Percentiles rank a stretch among this genome's conserved stretches.
Conservation (phyloP, 1,140 invertebrate genomes). For the Palaemon carinicauda region DNA sequence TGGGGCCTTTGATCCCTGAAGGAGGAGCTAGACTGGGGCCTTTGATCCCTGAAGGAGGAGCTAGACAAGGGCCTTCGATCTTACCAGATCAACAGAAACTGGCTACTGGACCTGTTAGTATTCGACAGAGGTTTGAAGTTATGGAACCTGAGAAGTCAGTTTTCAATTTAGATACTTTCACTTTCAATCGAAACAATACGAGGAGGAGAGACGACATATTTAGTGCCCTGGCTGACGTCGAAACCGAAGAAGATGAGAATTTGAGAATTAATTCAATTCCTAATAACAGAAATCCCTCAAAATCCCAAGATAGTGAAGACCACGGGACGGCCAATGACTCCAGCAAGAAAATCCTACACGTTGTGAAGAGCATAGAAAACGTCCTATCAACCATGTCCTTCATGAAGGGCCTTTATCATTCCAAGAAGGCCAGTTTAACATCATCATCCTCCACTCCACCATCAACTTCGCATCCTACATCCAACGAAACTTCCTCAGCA, state of each 20-base stretch:
- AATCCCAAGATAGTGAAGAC: background rate
- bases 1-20: background rate
- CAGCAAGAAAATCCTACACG: conserved; percentile 23
- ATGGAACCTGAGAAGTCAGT: background rate
- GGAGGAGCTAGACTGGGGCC: background rate
- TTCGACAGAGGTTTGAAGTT: background rate
- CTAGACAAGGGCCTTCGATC: background rate
- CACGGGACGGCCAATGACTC: background rate
- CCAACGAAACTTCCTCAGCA: background rate
- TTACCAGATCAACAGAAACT: background rate
- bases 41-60: background rate
- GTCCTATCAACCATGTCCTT: background rate
- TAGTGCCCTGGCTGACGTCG: conserved; percentile 34
- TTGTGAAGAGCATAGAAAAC: conserved; percentile 11
- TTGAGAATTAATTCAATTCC: background rate
- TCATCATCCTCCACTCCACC: background rate
- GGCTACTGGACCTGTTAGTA: too few species aligned
- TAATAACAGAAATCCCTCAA: background rate
- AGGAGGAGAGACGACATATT: conserved; percentile 36
- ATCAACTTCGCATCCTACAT: background rate
- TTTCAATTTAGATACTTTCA: conserved; percentile 40
- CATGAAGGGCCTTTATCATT: conserved; percentile 5
- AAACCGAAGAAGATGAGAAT: background rate
- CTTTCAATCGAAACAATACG: conserved; percentile 26
- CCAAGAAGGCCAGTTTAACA: background rate